Conservation (phyloP, 2,113 vertebrate species). For the Pachycephala philippinensis region DNA sequence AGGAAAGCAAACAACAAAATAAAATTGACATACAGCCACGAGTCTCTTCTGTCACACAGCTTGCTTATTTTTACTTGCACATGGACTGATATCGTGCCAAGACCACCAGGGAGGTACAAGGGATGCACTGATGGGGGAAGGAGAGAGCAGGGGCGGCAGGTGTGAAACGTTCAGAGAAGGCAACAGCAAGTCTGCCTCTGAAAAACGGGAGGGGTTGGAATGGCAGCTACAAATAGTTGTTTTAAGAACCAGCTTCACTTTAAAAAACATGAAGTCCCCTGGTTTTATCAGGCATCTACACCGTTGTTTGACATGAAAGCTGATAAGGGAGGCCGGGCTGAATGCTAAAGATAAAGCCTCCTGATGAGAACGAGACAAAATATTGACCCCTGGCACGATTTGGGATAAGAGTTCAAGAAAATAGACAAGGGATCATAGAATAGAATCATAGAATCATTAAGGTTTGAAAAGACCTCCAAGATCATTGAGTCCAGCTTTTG, state of each 20-base stretch:
- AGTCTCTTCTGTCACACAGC: background rate
- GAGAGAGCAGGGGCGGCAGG: background rate
- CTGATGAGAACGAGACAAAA: background rate
- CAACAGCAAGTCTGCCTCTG: background rate
- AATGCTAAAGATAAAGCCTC: background rate
- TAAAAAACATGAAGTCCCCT: background rate
- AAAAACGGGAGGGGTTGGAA: background rate
- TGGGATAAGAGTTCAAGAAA: background rate
- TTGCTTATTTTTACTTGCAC: conserved; percentile 7
- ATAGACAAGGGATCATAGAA: background rate
- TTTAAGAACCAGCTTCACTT: background rate
- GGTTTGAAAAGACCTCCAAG: background rate
- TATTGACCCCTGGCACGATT: background rate
- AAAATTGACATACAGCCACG: background rate
- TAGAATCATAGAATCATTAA: background rate
- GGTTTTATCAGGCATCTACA: background rate
- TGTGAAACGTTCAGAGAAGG: background rate
- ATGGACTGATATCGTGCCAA: background rate
- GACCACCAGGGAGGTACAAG: background rate
- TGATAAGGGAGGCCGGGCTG: background rate
- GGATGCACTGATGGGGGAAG: background rate
- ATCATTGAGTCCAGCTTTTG: background rate
- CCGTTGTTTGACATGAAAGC: background rate
- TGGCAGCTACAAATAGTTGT: background rate
- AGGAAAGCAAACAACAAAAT: background rate